phyloP scores from a whole-genome alignment of 2,113 vertebrate species.

The Myotis yumanensis region DNA sequence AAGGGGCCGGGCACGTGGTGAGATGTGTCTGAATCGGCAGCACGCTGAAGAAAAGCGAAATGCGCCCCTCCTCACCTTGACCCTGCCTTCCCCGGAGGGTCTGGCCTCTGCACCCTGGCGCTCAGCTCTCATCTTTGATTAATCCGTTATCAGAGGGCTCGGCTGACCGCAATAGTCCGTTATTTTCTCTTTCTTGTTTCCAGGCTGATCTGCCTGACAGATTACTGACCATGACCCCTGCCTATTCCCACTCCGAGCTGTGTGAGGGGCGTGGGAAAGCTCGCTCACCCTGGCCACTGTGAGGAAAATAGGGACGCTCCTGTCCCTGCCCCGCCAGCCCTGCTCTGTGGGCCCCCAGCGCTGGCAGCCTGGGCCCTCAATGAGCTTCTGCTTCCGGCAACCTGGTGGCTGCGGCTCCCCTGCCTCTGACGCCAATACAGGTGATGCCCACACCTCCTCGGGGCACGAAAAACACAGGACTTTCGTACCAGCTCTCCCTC shows the following conservation, averaged over 20 bases:
- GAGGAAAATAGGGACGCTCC: not conserved
- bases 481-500: fast-evolving
- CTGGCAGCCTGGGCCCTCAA: not conserved
- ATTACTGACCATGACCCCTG: not conserved
- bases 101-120: not conserved
- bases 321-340: not conserved
- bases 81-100: not conserved
- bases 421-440: not conserved
- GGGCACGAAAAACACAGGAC: not conserved
- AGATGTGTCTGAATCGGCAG: not conserved
- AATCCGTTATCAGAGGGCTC: constrained; percentile 50
- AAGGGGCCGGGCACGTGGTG: no score
- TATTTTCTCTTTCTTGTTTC: constrained; percentile 50
- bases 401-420: fast-evolving
- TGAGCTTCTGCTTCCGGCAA: not conserved
- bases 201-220: constrained; percentile 9
- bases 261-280: not conserved
- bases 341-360: not conserved
- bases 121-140: constrained; percentile 28
- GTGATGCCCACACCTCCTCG: fast-evolving
- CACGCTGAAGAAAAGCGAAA: not conserved
- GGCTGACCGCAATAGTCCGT: not conserved
- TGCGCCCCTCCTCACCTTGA: no score
- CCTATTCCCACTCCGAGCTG: not conserved
- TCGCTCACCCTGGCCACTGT: not conserved